Percentiles rank a stretch among this genome's conserved stretches.
Conservation (phyloP, 2,888 invertebrate species). For the Loripinus fragilis region DNA sequence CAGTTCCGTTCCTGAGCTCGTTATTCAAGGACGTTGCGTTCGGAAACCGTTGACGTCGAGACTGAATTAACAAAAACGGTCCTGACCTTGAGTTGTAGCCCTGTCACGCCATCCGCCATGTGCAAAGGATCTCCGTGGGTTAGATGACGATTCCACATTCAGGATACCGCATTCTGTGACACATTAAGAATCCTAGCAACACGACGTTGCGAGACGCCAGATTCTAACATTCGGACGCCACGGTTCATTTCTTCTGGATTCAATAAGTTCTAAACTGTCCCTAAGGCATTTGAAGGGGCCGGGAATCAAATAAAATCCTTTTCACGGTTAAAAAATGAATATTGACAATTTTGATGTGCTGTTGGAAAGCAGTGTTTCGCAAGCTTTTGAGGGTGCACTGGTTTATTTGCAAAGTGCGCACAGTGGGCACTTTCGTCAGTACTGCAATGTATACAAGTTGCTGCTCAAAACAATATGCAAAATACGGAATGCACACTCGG, state of each 20-base stretch:
- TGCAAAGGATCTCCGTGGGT: conserved; percentile 13
- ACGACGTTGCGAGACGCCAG: conserved; percentile 13
- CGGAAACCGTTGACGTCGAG: conserved; percentile 6
- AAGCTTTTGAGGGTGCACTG: neutral
- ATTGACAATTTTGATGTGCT: neutral
- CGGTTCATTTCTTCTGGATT: conserved; percentile 7
- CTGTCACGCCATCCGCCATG: neutral
- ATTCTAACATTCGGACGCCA: conserved; percentile 19
- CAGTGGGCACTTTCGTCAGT: neutral
- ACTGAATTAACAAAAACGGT: conserved; percentile 2
- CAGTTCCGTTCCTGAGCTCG: neutral
- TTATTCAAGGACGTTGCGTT: conserved; percentile 5
- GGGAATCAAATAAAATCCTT: neutral
- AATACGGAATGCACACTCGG: neutral
- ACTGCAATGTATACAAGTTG: neutral
- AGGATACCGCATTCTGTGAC: conserved; percentile 18
- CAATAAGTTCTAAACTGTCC: conserved; percentile 1
- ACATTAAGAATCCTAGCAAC: conserved; percentile 14
- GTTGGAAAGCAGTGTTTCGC: neutral
- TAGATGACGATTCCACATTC: conserved; percentile 12
- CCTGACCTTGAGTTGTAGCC: neutral
- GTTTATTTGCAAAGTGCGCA: neutral
- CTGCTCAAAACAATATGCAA: neutral
- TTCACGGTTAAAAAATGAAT: neutral
- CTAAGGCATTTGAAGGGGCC: neutral